Conservation (phyloP, 2,888 invertebrate genomes). For the Tholera decimalis region DNA sequence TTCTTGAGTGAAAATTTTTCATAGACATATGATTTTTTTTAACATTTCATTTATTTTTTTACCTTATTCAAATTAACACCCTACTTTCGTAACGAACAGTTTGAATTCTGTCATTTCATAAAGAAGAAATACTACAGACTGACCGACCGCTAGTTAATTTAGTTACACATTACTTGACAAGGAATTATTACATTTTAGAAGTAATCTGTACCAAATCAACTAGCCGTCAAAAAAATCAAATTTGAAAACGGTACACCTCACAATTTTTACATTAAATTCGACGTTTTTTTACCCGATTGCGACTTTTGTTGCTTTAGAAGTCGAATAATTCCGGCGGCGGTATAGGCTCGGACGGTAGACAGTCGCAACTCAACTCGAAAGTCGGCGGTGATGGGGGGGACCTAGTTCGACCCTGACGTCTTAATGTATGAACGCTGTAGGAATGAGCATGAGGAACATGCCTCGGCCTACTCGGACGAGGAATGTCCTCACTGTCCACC, state of each 20-base stretch:
- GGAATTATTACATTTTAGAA: slow-evolving; percentile 8
- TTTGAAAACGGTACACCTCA: slow-evolving; percentile 36
- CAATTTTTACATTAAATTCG: slow-evolving; percentile 54
- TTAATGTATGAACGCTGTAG: slow-evolving; percentile 77
- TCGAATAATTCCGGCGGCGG: slow-evolving; percentile 88
- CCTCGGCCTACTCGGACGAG: slow-evolving; percentile 49
- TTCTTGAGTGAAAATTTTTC: slow-evolving; percentile 31
- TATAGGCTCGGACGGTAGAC: slow-evolving; percentile 81
- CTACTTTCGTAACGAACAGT: slow-evolving; percentile 42
- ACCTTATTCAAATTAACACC: slow-evolving; percentile 37
- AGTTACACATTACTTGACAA: slow-evolving; percentile 1
- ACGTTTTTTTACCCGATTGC: not conserved
- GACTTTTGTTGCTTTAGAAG: slow-evolving; percentile 71
- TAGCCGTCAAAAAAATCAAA: slow-evolving; percentile 23
- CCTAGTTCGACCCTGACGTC: slow-evolving; percentile 69
- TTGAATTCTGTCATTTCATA: slow-evolving; percentile 21
- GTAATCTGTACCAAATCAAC: not conserved
- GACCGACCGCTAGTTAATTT: not conserved
- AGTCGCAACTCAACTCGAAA: slow-evolving; percentile 73
- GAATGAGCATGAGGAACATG: slow-evolving; percentile 72
- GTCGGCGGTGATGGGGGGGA: slow-evolving; percentile 63
- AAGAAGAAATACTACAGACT: slow-evolving; percentile 35
- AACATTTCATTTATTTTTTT: slow-evolving; percentile 50
- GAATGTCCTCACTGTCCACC: slow-evolving; percentile 74
- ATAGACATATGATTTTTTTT: slow-evolving; percentile 56